Base-by-base conservation (phyloP, 2,888 invertebrate species). In the Latrodectus elegans region DNA sequence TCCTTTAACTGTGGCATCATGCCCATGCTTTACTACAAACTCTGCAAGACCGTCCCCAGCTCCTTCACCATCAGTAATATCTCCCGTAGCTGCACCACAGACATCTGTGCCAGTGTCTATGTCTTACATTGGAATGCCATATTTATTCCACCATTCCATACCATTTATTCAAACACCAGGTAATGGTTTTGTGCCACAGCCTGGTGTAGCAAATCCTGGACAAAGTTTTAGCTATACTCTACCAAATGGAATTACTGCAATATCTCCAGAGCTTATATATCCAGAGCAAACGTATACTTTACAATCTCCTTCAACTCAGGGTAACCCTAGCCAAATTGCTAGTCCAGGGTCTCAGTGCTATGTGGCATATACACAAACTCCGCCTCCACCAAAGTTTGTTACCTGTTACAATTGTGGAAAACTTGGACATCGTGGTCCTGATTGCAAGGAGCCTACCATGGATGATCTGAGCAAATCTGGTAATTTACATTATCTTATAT, bases 391-490 rank as follows among this genome's bases (percentile, higher is more conserved):
- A 52, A 89, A 90, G 73, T 90, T 95, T 92, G 93, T 94, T 81
- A 96, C 96, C 70, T 98, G 98, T 93, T 97, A 96, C 93, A 98
- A 98, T 92, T 98, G 98, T 93, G 98, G 98, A 88, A 95, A 95
- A 80, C 94, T 95, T 83, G 95, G 94, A 78, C 98, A 98, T 92
- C 94, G 94, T 77, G 97, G 97, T 49, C 94, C 94, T 91, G 97
- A 97, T 90, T 98, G 98, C 92, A 95, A 95, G 91, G 97, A 97
- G 92, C 95, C 95, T 89, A 96, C 96, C 84, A 96, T 98, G 95
- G 97, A 98, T 92, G 97, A 97, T 92, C 96, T 97, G 93, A 96
- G 97, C 76, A 92, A 92, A 90, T 60, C 76, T 80, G 84, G 88
- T 88, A 72, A 64, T 17, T 22, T 64, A n/a, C n/a, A 53, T 17